Evolutionary conservation across 2,797 vertebrate species (phyloP).

Genomic region (Anomalospiza imberbis): DNA sequence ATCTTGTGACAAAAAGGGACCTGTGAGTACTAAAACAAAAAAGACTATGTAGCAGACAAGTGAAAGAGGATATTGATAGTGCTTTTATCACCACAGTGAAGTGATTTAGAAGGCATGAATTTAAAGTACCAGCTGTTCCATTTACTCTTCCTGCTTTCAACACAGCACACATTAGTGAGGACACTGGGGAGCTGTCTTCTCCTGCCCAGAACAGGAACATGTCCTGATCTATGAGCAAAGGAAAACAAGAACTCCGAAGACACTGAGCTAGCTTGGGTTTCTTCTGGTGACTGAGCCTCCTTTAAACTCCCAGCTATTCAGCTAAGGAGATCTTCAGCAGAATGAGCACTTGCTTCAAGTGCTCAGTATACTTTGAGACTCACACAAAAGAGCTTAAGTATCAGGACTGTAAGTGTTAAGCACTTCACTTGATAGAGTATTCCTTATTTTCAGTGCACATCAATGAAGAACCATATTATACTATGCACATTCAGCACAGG

Average conservation of each 20-base stretch:
- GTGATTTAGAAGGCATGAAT: conserved; percentile 66
- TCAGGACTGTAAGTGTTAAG: not conserved
- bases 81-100: conserved; percentile 56
- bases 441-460: not conserved
- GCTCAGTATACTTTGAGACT: not conserved
- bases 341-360: not conserved
- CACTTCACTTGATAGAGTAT: not conserved
- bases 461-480: not conserved
- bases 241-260: not conserved
- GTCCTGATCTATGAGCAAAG: not conserved
- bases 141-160: conserved; percentile 43
- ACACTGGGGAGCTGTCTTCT: conserved; percentile 46
- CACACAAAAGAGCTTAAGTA: not conserved
- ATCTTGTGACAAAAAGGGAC: conserved; percentile 28
- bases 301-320: not conserved
- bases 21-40: conserved; percentile 46
- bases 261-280: not conserved
- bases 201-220: not conserved
- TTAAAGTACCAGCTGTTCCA: conserved; percentile 60
- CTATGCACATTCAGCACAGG: not conserved
- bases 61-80: conserved; percentile 68
- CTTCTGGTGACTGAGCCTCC: not conserved
- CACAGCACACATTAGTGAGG: not conserved
- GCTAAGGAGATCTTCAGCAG: not conserved
- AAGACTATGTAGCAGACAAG: conserved; percentile 35